These are phyloP conservation scores for Argyresthia albistria DNA, from an alignment of 2,888 invertebrate genomes.

Conservation along the genomic window DNA sequence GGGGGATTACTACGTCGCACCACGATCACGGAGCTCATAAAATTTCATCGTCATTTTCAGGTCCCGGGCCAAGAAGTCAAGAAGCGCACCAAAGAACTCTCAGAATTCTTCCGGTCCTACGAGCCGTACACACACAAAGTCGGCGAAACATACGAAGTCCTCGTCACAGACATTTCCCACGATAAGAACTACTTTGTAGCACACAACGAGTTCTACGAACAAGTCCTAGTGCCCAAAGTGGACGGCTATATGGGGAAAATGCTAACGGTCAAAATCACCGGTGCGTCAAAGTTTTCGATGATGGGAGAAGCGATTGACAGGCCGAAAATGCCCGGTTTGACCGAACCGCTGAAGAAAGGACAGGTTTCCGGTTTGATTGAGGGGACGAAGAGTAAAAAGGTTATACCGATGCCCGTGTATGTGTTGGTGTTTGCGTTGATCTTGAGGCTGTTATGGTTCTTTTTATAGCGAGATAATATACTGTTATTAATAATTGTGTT, in stretches of 20 bases:
- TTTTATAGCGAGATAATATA: slow-evolving; percentile 30
- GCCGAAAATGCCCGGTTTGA: slow-evolving; percentile 65
- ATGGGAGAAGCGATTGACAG: slow-evolving; percentile 76
- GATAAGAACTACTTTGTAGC: slow-evolving; percentile 93
- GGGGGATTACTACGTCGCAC: too few species aligned
- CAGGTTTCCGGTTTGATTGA: slow-evolving; percentile 63
- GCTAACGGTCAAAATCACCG: slow-evolving; percentile 81
- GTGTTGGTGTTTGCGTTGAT: slow-evolving; percentile 50
- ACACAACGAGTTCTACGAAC: slow-evolving; percentile 96
- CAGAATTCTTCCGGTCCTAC: slow-evolving; percentile 92
- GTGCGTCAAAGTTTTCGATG: slow-evolving; percentile 85
- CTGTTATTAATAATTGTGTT: slow-evolving; percentile 10
- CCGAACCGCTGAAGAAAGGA: slow-evolving; percentile 67
- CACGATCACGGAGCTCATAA: too few species aligned
- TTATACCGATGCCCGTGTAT: slow-evolving; percentile 39
- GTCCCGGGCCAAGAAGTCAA: slow-evolving; percentile 92
- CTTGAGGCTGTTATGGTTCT: slow-evolving; percentile 50
- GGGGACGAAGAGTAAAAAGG: slow-evolving; percentile 21
- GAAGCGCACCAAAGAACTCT: slow-evolving; percentile 87
- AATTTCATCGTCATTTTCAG: slow-evolving; percentile 16
- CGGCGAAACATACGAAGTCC: slow-evolving; percentile 80
- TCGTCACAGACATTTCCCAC: slow-evolving; percentile 95
- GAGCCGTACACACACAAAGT: slow-evolving; percentile 82
- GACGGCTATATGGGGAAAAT: slow-evolving; percentile 86
- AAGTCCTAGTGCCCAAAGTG: slow-evolving; percentile 84